These are phyloP conservation scores for Mesopsocus fuscifrons DNA, from an alignment of 2,888 invertebrate genomes.

Conservation along the genomic window DNA sequence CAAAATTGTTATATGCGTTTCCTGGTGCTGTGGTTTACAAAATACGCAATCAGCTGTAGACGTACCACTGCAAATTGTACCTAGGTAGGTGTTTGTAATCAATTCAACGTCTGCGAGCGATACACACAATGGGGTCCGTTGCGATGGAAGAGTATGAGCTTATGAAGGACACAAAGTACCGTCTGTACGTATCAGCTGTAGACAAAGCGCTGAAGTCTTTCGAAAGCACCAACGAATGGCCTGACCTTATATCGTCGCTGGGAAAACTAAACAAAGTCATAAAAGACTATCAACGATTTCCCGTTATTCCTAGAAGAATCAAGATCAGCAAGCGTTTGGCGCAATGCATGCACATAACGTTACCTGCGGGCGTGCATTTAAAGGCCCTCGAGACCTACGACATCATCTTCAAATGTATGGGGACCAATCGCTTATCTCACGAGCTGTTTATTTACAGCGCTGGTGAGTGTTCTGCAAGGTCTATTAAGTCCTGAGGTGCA, in stretches of 20 bases:
- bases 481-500: no score
- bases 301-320: conserved; percentile 67
- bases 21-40: no score
- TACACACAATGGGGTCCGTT: conserved; percentile 36
- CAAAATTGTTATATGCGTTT: no score
- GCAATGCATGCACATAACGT: conserved; percentile 83
- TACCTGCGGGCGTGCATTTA: conserved; percentile 79
- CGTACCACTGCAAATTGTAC: no score
- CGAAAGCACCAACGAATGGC: conserved; percentile 90
- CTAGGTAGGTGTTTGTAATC: no score
- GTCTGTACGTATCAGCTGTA: conserved; percentile 54
- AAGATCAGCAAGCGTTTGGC: conserved; percentile 78
- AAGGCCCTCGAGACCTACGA: conserved; percentile 84
- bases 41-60: no score
- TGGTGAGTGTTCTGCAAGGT: conserved; percentile 24
- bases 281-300: conserved; percentile 57
- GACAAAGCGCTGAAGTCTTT: conserved; percentile 80
- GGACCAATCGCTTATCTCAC: conserved; percentile 55
- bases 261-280: conserved; percentile 81
- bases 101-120: no score
- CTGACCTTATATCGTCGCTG: conserved; percentile 75
- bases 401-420: conserved; percentile 76
- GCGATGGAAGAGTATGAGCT: conserved; percentile 59
- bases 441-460: conserved; percentile 71
- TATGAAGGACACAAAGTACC: conserved; percentile 63